Evolutionary conservation across 1,140 invertebrate genomes (phyloP).

Genomic region (Penaeus vannamei): DNA sequence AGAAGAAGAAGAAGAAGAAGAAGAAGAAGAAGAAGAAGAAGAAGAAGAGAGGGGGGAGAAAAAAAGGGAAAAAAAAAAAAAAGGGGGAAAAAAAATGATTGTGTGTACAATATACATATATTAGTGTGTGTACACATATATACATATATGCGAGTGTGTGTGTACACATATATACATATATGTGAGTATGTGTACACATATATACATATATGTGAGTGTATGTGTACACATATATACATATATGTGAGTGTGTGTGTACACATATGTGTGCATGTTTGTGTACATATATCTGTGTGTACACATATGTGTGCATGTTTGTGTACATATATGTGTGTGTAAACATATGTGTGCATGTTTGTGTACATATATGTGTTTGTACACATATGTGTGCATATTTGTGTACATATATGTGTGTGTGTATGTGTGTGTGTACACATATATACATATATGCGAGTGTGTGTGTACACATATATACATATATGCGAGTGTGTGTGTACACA

Average conservation of each 20-base stretch:
- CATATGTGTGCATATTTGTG: no score
- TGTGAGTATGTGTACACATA: not conserved
- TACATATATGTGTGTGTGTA: no score
- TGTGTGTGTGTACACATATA: no score
- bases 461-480: no score
- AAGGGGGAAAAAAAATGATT: not conserved
- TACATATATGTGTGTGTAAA: conserved; percentile 6
- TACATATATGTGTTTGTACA: no score
- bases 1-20: not conserved
- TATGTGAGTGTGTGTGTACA: no score
- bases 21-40: not conserved
- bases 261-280: not conserved
- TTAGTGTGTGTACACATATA: not conserved
- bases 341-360: not conserved
- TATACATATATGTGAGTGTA: not conserved
- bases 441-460: no score
- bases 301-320: no score
- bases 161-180: not conserved
- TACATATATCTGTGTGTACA: not conserved
- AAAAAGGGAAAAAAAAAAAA: not conserved
- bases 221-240: not conserved
- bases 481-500: no score
- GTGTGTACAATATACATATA: not conserved
- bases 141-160: not conserved
- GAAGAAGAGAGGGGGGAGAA: not conserved